These are phyloP conservation scores for Brachypteracias leptosomus DNA, from an alignment of 2,113 vertebrate species.

Conservation along the genomic window DNA sequence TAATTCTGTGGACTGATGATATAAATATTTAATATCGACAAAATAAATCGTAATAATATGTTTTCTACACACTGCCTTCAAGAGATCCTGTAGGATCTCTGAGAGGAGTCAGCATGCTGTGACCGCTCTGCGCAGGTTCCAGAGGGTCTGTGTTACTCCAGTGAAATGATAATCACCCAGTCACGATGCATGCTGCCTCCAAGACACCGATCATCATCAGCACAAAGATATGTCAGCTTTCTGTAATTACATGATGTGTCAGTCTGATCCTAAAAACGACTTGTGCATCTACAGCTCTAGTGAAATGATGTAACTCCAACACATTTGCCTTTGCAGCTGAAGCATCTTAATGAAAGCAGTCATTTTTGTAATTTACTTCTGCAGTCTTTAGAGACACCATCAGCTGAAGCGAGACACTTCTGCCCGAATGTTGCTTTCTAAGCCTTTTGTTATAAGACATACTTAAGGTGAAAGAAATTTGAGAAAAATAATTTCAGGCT, in stretches of 20 bases:
- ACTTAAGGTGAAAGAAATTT: neutral
- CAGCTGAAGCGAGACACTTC: neutral
- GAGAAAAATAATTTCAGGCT: neutral
- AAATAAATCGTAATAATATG: neutral
- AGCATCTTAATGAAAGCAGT: slow-evolving; percentile 4
- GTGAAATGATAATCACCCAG: neutral
- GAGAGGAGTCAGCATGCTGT: neutral
- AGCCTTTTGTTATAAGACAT: neutral
- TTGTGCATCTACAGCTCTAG: neutral
- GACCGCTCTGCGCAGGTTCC: neutral
- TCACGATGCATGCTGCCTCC: neutral
- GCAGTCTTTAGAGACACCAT: neutral
- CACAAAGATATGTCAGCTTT: neutral
- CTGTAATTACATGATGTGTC: neutral
- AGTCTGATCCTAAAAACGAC: neutral
- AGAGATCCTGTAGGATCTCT: neutral
- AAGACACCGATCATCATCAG: neutral
- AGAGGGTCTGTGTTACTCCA: neutral
- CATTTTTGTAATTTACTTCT: slow-evolving; percentile 16
- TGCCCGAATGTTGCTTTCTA: neutral
- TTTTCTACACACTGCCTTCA: neutral
- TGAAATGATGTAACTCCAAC: neutral
- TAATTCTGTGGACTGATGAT: neutral
- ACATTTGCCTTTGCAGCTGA: neutral
- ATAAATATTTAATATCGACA: neutral